Base-by-base conservation (phyloP, 2,797 vertebrate genomes). In the Thaleichthys pacificus region DNA sequence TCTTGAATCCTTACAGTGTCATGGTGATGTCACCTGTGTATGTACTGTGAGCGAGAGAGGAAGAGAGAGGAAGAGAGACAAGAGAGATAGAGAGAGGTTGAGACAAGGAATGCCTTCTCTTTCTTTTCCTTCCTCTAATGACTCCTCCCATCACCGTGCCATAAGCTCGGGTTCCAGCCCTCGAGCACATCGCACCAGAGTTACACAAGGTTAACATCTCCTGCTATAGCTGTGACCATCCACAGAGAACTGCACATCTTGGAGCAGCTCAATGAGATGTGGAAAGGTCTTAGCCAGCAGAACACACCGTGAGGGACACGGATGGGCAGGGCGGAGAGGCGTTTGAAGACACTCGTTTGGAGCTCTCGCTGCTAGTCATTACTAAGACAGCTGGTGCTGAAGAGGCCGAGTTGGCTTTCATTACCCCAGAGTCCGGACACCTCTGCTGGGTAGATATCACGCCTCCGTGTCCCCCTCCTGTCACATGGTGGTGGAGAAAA, bases 351-450 rank as follows among this genome's bases (percentile, higher is more conserved):
- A 47, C 74, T 86, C 75, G 84, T 85, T 82, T 86, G 77, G 78
- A 80, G 67, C 72, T 61, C 68, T 82, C 76, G 73, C 69, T 42
- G n/a, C 61, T 73, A 77, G 85, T 81, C 76, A 17, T 71, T 72
- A 76, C 80, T 75, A 73, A 81, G 82, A 80, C 84, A 86, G 71
- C 77, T 80, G 74, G 81, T 78, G 74, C 84, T 81, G 3, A 35
- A 81, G 74, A 82, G 83, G 77, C 78, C 68, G 68, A 28, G 64
- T 57, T 65, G 78, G 77, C 81, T 86, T 83, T 89, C 86, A 88
- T 92, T 90, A 90, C 77, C 47, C 54, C 68, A 70, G 81, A 71
- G 76, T 82, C 61, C 28, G 77, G 77, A 80, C 68, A 77, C 66
- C 60, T 74, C 76, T 71, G 73, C 74, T 71, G 74, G 75, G 81